A percentile compares a stretch with the other conserved stretches of the same genome.
Evolutionary conservation across 92 coral and sea anemone species (phyloP).

Genomic region (Zoanthus sociatus): DNA sequence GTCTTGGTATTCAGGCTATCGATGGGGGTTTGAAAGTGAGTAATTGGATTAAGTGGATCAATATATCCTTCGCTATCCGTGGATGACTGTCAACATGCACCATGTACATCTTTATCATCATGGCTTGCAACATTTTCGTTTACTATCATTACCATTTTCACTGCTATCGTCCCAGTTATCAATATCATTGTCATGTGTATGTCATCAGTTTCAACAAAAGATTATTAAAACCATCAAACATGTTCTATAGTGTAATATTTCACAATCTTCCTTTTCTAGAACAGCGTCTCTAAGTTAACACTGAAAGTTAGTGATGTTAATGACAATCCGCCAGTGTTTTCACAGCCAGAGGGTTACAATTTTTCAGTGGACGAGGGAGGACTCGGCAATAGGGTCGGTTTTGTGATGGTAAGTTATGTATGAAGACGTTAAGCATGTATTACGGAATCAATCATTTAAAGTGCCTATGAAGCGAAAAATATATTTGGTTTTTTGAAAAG

Average conservation of each 20-base stretch:
- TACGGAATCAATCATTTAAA: background rate
- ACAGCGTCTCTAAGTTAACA: constrained; percentile 64
- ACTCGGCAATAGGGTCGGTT: constrained; percentile 82
- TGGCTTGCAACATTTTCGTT: background rate
- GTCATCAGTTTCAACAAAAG: too few relatives aligned
- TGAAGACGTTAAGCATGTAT: background rate
- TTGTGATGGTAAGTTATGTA: constrained; percentile 69
- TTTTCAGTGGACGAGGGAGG: constrained; percentile 89
- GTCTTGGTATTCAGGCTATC: constrained; percentile 82
- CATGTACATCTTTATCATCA: too few relatives aligned
- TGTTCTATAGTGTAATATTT: background rate
- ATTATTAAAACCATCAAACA: background rate
- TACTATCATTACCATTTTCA: background rate
- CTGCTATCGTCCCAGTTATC: background rate
- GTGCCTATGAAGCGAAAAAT: too few relatives aligned
- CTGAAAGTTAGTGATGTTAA: constrained; percentile 79
- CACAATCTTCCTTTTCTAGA: constrained; percentile 52
- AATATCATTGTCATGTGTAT: too few relatives aligned
- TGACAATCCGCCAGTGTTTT: constrained; percentile 86
- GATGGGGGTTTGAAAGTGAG: constrained; percentile 93
- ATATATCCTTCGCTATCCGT: background rate
- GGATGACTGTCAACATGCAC: too few relatives aligned
- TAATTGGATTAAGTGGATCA: background rate
- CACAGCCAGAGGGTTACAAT: constrained; percentile 78
- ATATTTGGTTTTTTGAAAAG: too few relatives aligned